Base-by-base conservation (phyloP, 2,888 invertebrate genomes). In the Tridacna crocea region DNA sequence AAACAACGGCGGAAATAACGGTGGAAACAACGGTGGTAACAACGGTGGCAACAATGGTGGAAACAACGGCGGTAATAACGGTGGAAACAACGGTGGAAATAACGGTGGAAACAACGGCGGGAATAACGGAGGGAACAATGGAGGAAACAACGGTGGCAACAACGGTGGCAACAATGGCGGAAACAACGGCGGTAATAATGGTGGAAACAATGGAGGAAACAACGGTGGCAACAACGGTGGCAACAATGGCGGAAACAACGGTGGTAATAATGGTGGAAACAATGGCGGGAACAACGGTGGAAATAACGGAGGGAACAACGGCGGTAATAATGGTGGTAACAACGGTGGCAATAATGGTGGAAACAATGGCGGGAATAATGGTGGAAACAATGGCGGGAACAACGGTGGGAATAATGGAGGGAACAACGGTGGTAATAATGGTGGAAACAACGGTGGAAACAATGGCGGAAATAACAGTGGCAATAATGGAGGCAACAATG, bases 1-100 rank as follows among this genome's bases (percentile, higher is more conserved):
- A 10, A 77, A 77, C 51, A 60, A 51, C 6, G 55, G 58, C n/a
- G 76, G 76, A 17, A 51, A 68, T 47, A 68, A 68, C 22, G 68
- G 68, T 10, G 68, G 68, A 4, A 68, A 68, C 36, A 68, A 68
- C 47, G 68, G 68, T 11, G 68, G 68, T 4, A 68, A 68, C 36
- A 68, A 68, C 17, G 55, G 46, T 11, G 58, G 77, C 13, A 73
- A 36, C 36, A 48, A 36, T 13, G 72, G 72, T 19, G 73, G 73
- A 0, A 58, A 47, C 26, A 24, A 27, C 6, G 63, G 65, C 11
- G 72, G 77, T 10, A 51, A 55, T n/a, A 58, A 61, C 46, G 66
- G 68, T 19, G 63, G 63, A 15, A 60, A 61, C 17, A 72, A 63
- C 26, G 48, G 47, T 0, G 66, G 68, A 8, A 60, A 70, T 46